phyloP scores from a whole-genome alignment of 2,113 vertebrate genomes.

The Mystacornis crossleyi region DNA sequence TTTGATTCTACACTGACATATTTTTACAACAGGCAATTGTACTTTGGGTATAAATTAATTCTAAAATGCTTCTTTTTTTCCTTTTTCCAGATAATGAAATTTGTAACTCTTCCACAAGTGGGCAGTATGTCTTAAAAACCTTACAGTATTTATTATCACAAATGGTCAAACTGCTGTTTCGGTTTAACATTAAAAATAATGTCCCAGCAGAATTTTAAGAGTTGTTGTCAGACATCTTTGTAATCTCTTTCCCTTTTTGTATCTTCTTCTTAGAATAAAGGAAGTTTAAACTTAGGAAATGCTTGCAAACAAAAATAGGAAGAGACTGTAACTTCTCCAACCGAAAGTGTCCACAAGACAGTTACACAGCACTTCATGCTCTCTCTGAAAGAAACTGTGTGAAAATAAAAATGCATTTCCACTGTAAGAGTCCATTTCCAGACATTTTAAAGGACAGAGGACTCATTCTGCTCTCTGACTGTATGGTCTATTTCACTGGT shows the following conservation, averaged over 20 bases:
- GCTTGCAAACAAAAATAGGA: neutral
- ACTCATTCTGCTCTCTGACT: neutral
- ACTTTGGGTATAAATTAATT: neutral
- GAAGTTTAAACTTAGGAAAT: neutral
- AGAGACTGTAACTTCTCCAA: neutral
- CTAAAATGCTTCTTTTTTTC: neutral
- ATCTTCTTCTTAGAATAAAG: neutral
- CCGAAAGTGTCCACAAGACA: neutral
- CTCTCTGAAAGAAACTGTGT: neutral
- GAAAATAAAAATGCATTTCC: neutral
- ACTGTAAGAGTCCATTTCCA: neutral
- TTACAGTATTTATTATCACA: neutral
- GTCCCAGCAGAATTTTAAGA: neutral
- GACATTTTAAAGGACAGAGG: neutral
- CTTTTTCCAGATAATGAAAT: neutral
- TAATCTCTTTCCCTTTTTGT: neutral
- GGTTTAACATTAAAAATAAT: neutral
- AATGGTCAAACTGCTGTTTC: neutral
- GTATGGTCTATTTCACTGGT: neutral
- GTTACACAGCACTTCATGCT: neutral
- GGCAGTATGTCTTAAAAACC: neutral
- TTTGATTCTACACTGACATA: neutral
- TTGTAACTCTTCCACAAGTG: neutral
- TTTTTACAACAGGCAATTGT: neutral
- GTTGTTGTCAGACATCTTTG: neutral